A percentile compares a stretch with the other conserved stretches of the same genome.
phyloP scores from a whole-genome alignment of 2,888 invertebrate species.

The Teleogryllus oceanicus region DNA sequence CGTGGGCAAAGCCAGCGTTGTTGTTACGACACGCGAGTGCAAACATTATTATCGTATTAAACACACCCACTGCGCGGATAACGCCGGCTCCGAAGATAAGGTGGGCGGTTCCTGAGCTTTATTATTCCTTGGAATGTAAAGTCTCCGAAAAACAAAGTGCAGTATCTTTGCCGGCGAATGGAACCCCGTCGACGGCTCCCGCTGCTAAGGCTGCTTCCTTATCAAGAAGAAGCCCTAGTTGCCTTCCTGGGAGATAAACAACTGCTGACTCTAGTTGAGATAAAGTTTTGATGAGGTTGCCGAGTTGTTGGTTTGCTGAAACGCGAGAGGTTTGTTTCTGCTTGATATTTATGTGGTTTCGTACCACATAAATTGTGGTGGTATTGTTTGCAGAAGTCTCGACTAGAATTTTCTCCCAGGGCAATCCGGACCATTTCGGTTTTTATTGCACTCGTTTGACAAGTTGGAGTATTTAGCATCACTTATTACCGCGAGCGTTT shows the following conservation, averaged over 20 bases:
- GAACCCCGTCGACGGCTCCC: neutral
- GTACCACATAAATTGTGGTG: no score
- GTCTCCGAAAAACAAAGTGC: neutral
- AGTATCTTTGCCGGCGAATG: neutral
- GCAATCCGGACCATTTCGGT: no score
- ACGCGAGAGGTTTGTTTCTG: neutral
- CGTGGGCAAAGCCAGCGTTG: neutral
- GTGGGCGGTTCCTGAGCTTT: neutral
- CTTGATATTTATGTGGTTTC: conserved; percentile 1
- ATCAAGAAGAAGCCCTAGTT: neutral
- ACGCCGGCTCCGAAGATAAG: neutral
- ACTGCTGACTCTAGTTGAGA: neutral
- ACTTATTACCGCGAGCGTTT: no score
- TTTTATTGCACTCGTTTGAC: no score
- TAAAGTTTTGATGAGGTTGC: conserved; percentile 9
- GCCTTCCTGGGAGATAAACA: neutral
- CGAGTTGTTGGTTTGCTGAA: neutral
- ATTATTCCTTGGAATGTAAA: neutral
- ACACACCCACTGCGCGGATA: neutral
- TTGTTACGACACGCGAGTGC: neutral
- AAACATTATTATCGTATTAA: neutral
- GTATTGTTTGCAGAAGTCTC: no score
- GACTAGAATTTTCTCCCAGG: no score
- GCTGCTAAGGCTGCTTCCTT: neutral
- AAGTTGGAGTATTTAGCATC: no score